A percentile compares a stretch with the other conserved stretches of the same genome.
Evolutionary conservation across 2,797 vertebrate species (phyloP).

Genomic region (Xerus rutilus): DNA sequence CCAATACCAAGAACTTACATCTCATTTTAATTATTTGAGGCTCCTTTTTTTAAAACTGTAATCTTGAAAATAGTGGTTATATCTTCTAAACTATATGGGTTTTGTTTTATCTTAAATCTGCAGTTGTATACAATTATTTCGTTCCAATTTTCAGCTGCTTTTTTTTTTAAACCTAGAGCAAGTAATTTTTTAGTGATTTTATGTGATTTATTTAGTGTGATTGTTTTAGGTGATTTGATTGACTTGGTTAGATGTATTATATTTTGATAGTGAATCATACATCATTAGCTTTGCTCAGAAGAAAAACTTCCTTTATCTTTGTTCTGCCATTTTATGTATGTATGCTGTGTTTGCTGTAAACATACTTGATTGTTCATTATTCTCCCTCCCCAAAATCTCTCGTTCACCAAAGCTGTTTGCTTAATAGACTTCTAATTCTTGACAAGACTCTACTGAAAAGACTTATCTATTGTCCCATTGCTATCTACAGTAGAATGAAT

Average conservation of each 20-base stretch:
- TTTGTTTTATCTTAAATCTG: background rate
- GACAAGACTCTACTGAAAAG: slow-evolving; percentile 61
- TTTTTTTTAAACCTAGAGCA: background rate
- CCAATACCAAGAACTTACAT: slow-evolving; percentile 46
- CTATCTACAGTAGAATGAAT: slow-evolving; percentile 70
- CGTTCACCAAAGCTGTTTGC: slow-evolving; percentile 55
- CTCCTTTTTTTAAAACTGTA: slow-evolving; percentile 36
- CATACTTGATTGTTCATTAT: slow-evolving; percentile 61
- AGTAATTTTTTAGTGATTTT: slow-evolving; percentile 36
- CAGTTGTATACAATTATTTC: background rate
- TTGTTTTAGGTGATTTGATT: slow-evolving; percentile 66
- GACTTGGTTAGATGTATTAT: slow-evolving; percentile 42
- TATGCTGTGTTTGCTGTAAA: slow-evolving; percentile 70
- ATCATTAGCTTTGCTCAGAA: slow-evolving; percentile 54
- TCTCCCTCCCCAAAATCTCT: slow-evolving; percentile 62
- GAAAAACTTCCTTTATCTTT: slow-evolving; percentile 53
- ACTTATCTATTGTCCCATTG: slow-evolving; percentile 41
- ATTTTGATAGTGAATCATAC: slow-evolving; percentile 54
- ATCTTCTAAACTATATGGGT: background rate
- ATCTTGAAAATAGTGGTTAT: slow-evolving; percentile 56
- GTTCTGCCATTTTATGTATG: slow-evolving; percentile 71
- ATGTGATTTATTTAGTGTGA: background rate
- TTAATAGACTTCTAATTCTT: slow-evolving; percentile 66
- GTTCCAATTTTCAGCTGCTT: slow-evolving; percentile 14
- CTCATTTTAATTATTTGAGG: slow-evolving; percentile 53